phyloP scores from a whole-genome alignment of 2,888 invertebrate genomes.

The Drosophila atripex region DNA sequence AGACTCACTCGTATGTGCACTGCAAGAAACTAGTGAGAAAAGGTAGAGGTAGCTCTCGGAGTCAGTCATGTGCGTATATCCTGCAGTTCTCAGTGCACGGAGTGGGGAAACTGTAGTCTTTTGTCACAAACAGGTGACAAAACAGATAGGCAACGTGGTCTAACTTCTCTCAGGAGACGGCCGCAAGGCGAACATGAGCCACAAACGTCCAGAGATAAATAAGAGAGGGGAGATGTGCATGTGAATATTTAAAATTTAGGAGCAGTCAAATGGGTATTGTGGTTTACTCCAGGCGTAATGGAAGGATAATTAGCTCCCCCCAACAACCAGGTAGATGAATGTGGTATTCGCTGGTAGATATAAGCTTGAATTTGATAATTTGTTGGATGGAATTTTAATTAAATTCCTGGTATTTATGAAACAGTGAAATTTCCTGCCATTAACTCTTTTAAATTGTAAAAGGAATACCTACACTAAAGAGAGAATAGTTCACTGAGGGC shows the following conservation, averaged over 20 bases:
- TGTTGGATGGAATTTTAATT: neutral
- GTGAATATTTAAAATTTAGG: conserved; percentile 9
- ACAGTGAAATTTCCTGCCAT: neutral
- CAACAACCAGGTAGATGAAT: neutral
- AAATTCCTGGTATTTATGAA: neutral
- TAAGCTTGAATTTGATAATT: neutral
- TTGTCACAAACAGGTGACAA: conserved; percentile 71
- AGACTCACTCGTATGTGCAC: conserved; percentile 17
- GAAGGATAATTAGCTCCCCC: conserved; percentile 23
- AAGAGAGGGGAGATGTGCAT: neutral
- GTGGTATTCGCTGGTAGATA: neutral
- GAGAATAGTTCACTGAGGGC: neutral
- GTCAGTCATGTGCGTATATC: too few relatives aligned
- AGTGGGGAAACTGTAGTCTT: conserved; percentile 51
- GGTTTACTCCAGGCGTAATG: neutral
- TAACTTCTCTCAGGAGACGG: conserved; percentile 46
- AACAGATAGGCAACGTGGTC: conserved; percentile 53
- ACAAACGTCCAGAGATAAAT: conserved; percentile 12
- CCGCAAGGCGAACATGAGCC: conserved; percentile 26
- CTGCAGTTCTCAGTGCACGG: conserved; percentile 34
- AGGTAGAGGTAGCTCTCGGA: too few relatives aligned
- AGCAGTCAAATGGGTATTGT: conserved; percentile 31
- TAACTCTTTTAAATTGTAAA: conserved; percentile 3
- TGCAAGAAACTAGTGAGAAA: neutral
- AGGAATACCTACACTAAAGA: neutral